Percentiles rank a stretch among this genome's conserved stretches.
Evolutionary conservation across 2,113 vertebrate genomes (phyloP).

Genomic region (Hucho hucho): DNA sequence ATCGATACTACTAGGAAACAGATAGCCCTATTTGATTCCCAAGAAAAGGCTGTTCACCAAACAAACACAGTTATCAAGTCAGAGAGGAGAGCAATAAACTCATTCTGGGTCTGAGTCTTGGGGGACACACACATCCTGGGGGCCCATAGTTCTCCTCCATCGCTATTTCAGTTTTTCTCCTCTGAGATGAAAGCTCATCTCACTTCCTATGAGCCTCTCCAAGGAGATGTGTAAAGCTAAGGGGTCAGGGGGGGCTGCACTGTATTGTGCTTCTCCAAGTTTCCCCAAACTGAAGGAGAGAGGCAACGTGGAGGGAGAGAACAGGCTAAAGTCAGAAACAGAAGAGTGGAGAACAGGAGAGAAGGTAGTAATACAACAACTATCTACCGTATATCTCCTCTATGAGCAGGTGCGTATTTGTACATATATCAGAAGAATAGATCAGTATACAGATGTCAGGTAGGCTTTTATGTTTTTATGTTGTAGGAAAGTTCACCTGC

Average conservation of each 20-base stretch:
- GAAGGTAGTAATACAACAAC: not conserved
- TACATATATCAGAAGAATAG: not conserved
- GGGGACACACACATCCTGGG: not conserved
- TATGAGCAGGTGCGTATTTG: not conserved
- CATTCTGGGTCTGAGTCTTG: not conserved
- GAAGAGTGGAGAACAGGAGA: not conserved
- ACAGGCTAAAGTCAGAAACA: not conserved
- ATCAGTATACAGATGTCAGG: not conserved
- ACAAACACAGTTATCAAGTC: not conserved
- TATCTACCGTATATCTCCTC: not conserved
- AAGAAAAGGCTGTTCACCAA: not conserved
- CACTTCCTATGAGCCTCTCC: slow-evolving; percentile 4
- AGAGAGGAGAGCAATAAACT: not conserved
- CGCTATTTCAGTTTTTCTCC: not conserved
- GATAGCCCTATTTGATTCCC: not conserved
- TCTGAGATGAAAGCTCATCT: not conserved
- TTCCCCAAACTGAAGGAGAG: not conserved
- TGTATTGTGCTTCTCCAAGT: not conserved
- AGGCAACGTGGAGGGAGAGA: not conserved
- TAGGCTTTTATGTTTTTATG: not conserved
- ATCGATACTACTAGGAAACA: too few species aligned
- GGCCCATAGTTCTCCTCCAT: not conserved
- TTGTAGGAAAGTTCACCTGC: too few species aligned
- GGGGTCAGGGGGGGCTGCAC: not conserved
- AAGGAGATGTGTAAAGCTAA: not conserved